Percentiles rank a stretch among this genome's conserved stretches.
These are phyloP conservation scores for Pardosa pseudoannulata DNA, from an alignment of 2,888 invertebrate species.

Conservation along the genomic window DNA sequence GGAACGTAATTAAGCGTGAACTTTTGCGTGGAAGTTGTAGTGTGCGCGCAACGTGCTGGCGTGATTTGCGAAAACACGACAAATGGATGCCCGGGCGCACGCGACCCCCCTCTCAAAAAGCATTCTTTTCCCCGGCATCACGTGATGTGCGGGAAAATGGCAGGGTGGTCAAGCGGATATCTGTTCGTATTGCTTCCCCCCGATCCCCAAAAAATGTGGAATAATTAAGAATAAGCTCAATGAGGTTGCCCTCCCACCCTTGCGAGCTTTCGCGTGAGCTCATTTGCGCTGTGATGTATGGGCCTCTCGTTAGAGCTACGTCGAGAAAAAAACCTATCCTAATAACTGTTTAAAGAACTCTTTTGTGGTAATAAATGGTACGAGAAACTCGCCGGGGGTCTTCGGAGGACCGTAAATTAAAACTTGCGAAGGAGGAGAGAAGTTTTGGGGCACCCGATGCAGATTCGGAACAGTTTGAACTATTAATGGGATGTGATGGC, in stretches of 20 bases:
- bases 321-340: neutral
- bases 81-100: neutral
- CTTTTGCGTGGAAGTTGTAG: neutral
- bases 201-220: neutral
- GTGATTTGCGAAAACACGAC: conserved; percentile 1
- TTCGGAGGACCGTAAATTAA: neutral
- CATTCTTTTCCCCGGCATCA: neutral
- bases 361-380: neutral
- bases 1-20: conserved; percentile 2
- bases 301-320: neutral
- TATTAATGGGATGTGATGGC: neutral
- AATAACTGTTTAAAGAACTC: conserved; percentile 7
- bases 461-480: neutral
- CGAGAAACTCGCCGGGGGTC: neutral
- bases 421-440: too few species aligned
- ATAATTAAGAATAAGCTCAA: conserved; percentile 1
- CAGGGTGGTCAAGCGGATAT: neutral
- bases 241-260: neutral
- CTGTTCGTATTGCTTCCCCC: neutral
- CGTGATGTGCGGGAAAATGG: neutral
- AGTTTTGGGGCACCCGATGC: too few species aligned
- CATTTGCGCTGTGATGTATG: neutral
- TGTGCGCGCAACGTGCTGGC: neutral
- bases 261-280: neutral
- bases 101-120: neutral